phyloP scores from a whole-genome alignment of 2,113 vertebrate genomes.

The Cephalopterus ornatus region DNA sequence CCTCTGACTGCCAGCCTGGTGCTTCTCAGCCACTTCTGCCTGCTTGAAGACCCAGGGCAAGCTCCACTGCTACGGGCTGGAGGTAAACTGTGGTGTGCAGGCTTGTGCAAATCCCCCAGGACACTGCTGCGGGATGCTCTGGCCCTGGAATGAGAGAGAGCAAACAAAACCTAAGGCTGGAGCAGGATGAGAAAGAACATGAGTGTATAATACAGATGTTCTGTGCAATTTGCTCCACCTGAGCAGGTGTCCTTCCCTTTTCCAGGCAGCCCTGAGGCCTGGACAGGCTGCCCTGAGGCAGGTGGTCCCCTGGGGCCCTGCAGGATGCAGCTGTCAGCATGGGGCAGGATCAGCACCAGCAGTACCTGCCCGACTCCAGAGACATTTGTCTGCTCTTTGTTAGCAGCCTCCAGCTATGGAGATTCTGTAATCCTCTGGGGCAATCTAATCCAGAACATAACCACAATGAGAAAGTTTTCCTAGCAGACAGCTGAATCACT shows the following conservation, averaged over 20 bases:
- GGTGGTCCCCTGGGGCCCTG: not conserved
- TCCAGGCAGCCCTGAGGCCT: not conserved
- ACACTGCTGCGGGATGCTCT: fast-evolving
- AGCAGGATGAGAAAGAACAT: not conserved
- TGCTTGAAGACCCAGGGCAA: not conserved
- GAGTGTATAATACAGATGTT: not conserved
- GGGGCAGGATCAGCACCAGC: not conserved
- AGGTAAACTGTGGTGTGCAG: fast-evolving
- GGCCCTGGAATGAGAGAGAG: not conserved
- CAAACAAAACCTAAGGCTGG: fast-evolving
- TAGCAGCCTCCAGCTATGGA: not conserved
- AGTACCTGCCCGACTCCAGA: not conserved
- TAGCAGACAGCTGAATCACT: not conserved
- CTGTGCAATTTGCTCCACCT: not conserved
- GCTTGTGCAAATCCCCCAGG: not conserved
- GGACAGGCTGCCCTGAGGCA: not conserved
- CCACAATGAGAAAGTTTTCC: not conserved
- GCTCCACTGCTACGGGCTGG: not conserved
- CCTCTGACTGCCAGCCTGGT: not conserved
- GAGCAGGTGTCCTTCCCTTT: not conserved
- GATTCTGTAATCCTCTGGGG: not conserved
- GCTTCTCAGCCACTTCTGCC: not conserved
- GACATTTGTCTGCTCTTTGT: not conserved
- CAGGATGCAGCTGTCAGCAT: not conserved
- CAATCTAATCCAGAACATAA: not conserved